A percentile compares a stretch with the other conserved stretches of the same genome.
phyloP scores from a whole-genome alignment of 2,797 vertebrate genomes.

The Xenopus petersii region DNA sequence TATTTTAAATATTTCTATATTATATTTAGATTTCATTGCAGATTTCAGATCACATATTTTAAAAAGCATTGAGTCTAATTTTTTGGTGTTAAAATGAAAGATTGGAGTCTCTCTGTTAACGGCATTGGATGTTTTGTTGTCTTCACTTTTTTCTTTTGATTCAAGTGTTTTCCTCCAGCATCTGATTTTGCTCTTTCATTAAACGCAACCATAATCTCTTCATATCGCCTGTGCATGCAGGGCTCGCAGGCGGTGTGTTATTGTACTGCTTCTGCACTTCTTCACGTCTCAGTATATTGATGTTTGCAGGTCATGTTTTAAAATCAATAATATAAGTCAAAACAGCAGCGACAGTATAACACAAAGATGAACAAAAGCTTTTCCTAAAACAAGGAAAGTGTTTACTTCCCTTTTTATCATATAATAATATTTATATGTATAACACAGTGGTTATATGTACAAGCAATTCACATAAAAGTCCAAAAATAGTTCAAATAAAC shows the following conservation, averaged over 20 bases:
- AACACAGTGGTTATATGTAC: too few relatives aligned
- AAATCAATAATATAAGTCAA: slow-evolving; percentile 46
- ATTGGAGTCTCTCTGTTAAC: not conserved
- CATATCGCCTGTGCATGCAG: slow-evolving; percentile 23
- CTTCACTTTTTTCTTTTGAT: slow-evolving; percentile 15
- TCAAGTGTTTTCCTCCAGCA: slow-evolving; percentile 14
- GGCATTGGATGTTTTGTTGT: not conserved
- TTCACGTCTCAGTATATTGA: slow-evolving; percentile 52
- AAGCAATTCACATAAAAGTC: too few relatives aligned
- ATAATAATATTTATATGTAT: not conserved
- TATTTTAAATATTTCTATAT: too few relatives aligned
- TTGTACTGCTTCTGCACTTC: slow-evolving; percentile 35
- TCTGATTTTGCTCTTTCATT: slow-evolving; percentile 50
- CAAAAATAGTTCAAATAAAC: too few relatives aligned
- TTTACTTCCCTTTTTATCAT: not conserved
- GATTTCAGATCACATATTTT: too few relatives aligned
- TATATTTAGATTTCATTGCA: too few relatives aligned
- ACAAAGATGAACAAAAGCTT: not conserved
- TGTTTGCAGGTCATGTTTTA: slow-evolving; percentile 51
- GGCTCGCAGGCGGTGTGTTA: slow-evolving; percentile 35
- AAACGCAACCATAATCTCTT: slow-evolving; percentile 19
- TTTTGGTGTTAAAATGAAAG: too few relatives aligned
- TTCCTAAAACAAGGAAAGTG: not conserved
- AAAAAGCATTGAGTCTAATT: too few relatives aligned
- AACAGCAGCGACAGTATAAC: slow-evolving; percentile 23